Evolutionary conservation across 2,113 vertebrate species (phyloP).

Genomic region (Rhinolophus sinicus): DNA sequence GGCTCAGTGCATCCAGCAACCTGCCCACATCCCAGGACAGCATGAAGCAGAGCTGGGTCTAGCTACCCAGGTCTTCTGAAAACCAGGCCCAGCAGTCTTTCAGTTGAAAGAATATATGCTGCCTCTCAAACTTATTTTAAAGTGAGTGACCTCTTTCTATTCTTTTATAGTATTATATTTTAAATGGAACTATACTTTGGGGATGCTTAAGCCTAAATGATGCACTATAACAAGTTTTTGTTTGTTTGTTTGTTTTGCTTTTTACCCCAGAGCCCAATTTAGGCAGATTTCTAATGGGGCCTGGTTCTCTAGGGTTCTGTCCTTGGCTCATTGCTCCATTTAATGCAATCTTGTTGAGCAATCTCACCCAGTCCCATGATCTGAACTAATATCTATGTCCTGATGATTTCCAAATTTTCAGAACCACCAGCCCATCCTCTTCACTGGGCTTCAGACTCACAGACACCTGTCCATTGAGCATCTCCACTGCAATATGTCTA

Average conservation of each 20-base stretch:
- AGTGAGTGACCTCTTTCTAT: neutral
- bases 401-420: neutral
- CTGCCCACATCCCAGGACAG: neutral
- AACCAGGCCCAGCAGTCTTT: neutral
- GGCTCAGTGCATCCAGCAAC: neutral
- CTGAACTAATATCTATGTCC: neutral
- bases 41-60: neutral
- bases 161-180: neutral
- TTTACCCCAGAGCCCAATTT: neutral
- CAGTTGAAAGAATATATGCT: neutral
- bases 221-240: neutral
- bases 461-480: neutral
- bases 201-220: neutral
- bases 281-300: neutral
- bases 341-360: neutral
- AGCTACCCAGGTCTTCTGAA: neutral
- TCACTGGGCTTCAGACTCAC: neutral
- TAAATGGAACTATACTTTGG: neutral
- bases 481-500: neutral
- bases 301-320: neutral
- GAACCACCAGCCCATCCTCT: neutral
- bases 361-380: neutral
- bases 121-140: neutral
- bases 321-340: neutral
- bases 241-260: neutral